Evolutionary conservation across 2,797 vertebrate species (phyloP).

Genomic region (Rallus crepitans): DNA sequence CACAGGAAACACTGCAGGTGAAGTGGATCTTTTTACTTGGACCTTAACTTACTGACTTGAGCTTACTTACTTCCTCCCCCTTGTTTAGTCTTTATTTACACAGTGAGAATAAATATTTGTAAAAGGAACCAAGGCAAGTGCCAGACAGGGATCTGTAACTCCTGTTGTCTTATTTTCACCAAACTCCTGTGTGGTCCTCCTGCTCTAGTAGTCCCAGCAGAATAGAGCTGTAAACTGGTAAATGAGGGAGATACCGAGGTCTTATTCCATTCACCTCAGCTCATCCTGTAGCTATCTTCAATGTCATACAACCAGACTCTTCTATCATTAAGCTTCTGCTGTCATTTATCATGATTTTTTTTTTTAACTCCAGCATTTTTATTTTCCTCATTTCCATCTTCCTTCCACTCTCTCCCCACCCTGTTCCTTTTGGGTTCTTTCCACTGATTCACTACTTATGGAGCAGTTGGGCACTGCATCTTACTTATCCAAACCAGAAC

Average conservation of each 20-base stretch:
- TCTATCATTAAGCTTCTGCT: not conserved
- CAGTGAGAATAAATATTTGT: not conserved
- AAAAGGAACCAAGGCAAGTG: not conserved
- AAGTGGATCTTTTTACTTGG: not conserved
- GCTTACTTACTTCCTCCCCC: not conserved
- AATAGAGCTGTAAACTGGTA: not conserved
- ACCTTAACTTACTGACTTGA: not conserved
- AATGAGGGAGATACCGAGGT: not conserved
- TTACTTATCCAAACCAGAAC: not conserved
- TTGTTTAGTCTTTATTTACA: constrained; percentile 18
- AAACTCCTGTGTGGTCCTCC: not conserved
- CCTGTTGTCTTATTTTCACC: not conserved
- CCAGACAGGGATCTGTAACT: not conserved
- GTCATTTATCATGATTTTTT: not conserved
- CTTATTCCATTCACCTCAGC: not conserved
- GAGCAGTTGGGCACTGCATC: not conserved
- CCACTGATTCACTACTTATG: not conserved
- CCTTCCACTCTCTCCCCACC: not conserved
- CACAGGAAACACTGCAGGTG: not conserved
- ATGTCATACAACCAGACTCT: not conserved
- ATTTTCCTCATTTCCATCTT: not conserved
- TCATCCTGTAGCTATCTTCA: not conserved
- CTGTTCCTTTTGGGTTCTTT: not conserved
- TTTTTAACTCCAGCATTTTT: not conserved
- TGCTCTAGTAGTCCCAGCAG: not conserved